These are phyloP conservation scores for Thereva nobilitata DNA, from an alignment of 2,888 invertebrate species.

Conservation along the genomic window DNA sequence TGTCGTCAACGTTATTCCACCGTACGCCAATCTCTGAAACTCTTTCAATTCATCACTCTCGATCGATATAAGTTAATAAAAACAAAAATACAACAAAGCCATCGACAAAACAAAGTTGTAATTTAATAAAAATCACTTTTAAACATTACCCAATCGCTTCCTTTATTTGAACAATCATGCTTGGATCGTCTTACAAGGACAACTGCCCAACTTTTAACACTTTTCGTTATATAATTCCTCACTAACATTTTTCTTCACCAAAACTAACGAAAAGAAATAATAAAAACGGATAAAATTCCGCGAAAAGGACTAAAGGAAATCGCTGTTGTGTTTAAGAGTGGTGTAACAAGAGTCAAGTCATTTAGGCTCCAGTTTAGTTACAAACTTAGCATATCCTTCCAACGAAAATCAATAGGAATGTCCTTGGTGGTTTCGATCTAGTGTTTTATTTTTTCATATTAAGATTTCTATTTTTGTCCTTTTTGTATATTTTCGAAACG, in stretches of 20 bases:
- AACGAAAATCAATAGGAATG: slow-evolving; percentile 36
- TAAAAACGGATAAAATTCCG: background rate
- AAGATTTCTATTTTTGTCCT: too few relatives aligned
- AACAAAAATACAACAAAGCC: too few relatives aligned
- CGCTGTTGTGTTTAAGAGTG: background rate
- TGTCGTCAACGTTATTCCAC: too few relatives aligned
- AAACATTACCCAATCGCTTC: slow-evolving; percentile 4
- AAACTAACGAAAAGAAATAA: background rate
- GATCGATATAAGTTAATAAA: too few relatives aligned
- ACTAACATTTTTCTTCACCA: slow-evolving; percentile 35
- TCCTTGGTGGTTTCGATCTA: slow-evolving; percentile 22
- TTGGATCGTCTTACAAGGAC: slow-evolving; percentile 27
- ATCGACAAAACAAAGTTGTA: too few relatives aligned
- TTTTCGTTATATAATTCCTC: slow-evolving; percentile 33
- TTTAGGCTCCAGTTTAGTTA: background rate
- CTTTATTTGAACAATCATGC: background rate
- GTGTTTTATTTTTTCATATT: too few relatives aligned
- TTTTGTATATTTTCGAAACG: too few relatives aligned
- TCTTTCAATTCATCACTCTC: too few relatives aligned
- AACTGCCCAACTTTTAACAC: slow-evolving; percentile 28
- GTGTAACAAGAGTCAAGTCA: background rate
- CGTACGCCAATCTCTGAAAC: too few relatives aligned
- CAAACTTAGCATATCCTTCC: slow-evolving; percentile 14
- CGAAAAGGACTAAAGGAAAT: background rate
- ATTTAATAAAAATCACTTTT: background rate